phyloP scores from a whole-genome alignment of 2,797 vertebrate species.

The Macropus fuliginosus region DNA sequence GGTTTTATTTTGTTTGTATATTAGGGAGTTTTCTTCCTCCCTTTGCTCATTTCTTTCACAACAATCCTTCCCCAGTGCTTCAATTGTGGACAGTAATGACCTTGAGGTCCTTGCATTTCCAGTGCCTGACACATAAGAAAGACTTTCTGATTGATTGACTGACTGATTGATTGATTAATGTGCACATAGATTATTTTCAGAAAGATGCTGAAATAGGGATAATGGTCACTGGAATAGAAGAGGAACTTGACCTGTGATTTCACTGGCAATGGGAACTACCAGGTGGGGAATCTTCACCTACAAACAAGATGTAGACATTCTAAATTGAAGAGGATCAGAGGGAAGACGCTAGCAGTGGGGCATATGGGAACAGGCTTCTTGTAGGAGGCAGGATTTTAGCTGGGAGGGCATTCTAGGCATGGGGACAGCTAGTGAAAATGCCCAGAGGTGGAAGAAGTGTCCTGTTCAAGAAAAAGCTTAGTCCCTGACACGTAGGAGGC shows the following conservation, averaged over 20 bases:
- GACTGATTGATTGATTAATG: not conserved
- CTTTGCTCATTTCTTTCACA: not conserved
- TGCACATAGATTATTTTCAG: not conserved
- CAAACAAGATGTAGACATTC: not conserved
- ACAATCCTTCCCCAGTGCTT: not conserved
- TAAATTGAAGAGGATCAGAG: not conserved
- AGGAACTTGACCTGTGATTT: not conserved
- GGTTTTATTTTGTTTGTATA: not conserved
- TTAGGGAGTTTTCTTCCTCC: not conserved
- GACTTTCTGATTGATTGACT: not conserved
- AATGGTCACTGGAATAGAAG: not conserved
- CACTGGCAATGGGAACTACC: not conserved
- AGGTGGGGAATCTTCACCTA: not conserved
- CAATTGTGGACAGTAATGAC: not conserved
- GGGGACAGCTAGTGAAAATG: not conserved
- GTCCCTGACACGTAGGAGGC: no score
- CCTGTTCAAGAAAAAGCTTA: not conserved
- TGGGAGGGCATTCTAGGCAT: not conserved
- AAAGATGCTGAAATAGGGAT: not conserved
- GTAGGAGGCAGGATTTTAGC: not conserved
- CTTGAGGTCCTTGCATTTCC: not conserved
- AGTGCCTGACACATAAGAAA: not conserved
- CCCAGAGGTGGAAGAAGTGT: not conserved
- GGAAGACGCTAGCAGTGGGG: not conserved
- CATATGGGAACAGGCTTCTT: not conserved